These are phyloP conservation scores for Manis javanica DNA, from an alignment of 2,797 vertebrate species.

Conservation along the genomic window DNA sequence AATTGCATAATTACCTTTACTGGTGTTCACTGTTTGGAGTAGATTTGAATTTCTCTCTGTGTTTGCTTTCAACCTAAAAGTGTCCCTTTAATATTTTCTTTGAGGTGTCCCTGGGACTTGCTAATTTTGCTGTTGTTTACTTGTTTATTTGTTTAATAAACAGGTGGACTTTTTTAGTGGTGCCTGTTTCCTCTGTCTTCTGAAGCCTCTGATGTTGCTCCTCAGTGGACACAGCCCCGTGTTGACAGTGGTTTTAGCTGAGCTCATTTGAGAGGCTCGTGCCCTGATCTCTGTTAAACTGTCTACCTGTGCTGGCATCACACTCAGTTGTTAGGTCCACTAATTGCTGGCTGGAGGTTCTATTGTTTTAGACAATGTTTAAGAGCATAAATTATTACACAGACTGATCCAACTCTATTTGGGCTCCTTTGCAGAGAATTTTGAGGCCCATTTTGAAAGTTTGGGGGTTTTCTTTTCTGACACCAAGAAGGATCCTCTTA, in stretches of 20 bases:
- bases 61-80: background rate
- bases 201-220: background rate
- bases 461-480: background rate
- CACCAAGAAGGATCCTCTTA: background rate
- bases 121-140: background rate
- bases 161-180: background rate
- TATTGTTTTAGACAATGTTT: background rate
- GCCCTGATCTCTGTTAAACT: background rate
- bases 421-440: background rate
- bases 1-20: background rate
- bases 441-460: background rate
- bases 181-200: background rate
- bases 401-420: background rate
- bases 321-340: background rate
- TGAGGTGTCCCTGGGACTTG: background rate
- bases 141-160: background rate
- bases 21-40: background rate
- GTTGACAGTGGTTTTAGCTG: background rate
- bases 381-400: background rate
- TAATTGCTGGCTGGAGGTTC: background rate
- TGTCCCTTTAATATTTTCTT: background rate
- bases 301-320: background rate
- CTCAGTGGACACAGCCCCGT: background rate
- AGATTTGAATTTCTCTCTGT: background rate
- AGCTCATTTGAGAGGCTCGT: background rate